These are phyloP conservation scores for Protobothrops flavoviridis DNA, from an alignment of 2,113 vertebrate genomes.

Conservation along the genomic window DNA sequence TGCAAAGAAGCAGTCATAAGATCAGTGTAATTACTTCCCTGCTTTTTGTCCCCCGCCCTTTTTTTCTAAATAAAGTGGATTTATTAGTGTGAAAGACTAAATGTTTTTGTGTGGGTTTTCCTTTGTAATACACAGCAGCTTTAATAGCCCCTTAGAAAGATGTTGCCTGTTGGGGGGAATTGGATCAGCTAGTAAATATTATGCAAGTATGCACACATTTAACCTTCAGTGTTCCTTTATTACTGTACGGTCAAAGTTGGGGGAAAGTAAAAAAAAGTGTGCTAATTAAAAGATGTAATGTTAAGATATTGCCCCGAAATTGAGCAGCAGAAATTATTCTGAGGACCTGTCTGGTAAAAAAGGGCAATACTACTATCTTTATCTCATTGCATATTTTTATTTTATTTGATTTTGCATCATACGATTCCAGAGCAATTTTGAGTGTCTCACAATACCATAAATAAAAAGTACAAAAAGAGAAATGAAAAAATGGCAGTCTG, in stretches of 20 bases:
- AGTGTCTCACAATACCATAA: not conserved
- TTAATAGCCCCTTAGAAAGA: constrained; percentile 57
- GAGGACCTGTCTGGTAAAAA: constrained; percentile 39
- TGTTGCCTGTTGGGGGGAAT: constrained; percentile 53
- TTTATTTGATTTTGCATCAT: not conserved
- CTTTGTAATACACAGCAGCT: constrained; percentile 60
- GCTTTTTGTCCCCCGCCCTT: not conserved
- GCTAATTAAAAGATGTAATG: constrained; percentile 51
- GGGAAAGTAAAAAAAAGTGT: constrained; percentile 45
- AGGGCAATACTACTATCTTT: not conserved
- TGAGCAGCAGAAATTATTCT: constrained; percentile 9
- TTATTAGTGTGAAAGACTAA: constrained; percentile 60
- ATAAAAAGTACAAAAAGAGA: not conserved
- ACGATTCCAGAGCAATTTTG: not conserved
- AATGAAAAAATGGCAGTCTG: not conserved
- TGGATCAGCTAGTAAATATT: constrained; percentile 49
- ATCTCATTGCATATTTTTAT: not conserved
- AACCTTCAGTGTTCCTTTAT: constrained; percentile 51
- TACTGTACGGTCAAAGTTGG: constrained; percentile 38
- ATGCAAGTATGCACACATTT: constrained; percentile 48
- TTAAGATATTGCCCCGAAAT: constrained; percentile 26
- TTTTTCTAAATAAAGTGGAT: constrained; percentile 38
- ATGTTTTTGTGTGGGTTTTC: constrained; percentile 64
- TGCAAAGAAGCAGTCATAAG: constrained; percentile 39
- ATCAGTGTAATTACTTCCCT: constrained; percentile 53